Evolutionary conservation across 2,888 invertebrate genomes (phyloP), one percentile per base, ranked within the genome.

Genomic region (Stenchaetothrips biformis): DNA sequence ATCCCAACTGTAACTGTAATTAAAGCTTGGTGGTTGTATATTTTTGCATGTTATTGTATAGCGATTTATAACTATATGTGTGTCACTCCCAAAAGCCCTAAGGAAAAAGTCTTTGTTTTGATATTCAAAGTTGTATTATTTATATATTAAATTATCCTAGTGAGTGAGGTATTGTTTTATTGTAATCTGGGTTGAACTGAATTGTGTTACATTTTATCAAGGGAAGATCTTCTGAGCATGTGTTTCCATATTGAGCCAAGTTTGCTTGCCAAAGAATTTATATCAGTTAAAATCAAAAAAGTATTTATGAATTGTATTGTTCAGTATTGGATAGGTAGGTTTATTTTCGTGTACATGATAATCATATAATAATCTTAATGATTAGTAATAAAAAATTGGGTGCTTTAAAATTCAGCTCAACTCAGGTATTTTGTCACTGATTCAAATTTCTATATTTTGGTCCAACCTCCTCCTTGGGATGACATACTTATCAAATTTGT

Each of bases 211-310:
- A 25, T 21, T n/a, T 74, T 9, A 25, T 21, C 25, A 53, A 53
- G 53, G 13, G 16, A n/a, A 74, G 25, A 21, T 74, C 11, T 74
- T 74, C 25, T 25, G 25, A 11, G 4, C 67, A 25, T 74, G 67
- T 74, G 67, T 74, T 74, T 74, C 11, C 11, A 25, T 74, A 25
- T 74, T 11, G 25, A 74, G 67, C 25, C 67, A 74, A 74, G 67
- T 74, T 21, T 7, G 25, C 67, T 74, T 74, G 67, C 67, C 67
- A 74, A 74, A 74, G 67, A 74, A 74, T 74, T 74, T 74, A 74
- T 74, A 21, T 21, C 21, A 21, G n/a, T 74, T 74, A 21, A 74
- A 74, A 74, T 74, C 67, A 74, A 21, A 25, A 67, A 25, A 37
- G 11, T 74, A 74, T 74, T 74, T 74, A 25, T 74, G 25, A 25